A percentile compares a stretch with the other conserved stretches of the same genome.
Conservation (phyloP, 2,113 vertebrate genomes). For the Hippotragus niger region DNA sequence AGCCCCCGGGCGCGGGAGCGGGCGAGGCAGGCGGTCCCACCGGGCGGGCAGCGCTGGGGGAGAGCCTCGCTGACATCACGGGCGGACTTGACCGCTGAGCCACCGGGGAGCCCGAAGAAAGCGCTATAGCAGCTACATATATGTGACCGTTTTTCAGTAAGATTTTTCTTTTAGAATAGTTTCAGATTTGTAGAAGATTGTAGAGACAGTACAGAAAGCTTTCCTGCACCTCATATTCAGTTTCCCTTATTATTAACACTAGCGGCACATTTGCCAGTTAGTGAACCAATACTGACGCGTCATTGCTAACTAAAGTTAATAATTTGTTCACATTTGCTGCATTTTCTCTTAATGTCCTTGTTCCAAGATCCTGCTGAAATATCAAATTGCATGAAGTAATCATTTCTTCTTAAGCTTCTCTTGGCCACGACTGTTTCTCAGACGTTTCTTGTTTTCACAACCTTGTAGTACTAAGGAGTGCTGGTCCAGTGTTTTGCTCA, state of each 20-base stretch:
- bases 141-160: neutral
- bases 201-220: neutral
- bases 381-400: neutral
- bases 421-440: neutral
- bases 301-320: neutral
- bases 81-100: rapidly evolving
- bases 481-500: neutral
- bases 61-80: neutral
- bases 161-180: neutral
- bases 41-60: rapidly evolving
- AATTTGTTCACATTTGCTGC: neutral
- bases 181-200: neutral
- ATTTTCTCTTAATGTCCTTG: neutral
- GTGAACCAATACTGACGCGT: neutral
- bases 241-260: neutral
- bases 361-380: neutral
- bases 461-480: neutral
- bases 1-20: neutral
- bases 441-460: neutral
- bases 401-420: neutral
- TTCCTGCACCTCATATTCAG: neutral
- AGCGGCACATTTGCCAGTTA: too few species aligned
- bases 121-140: rapidly evolving
- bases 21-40: neutral
- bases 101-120: neutral